A percentile compares a stretch with the other conserved stretches of the same genome.
phyloP scores from a whole-genome alignment of 2,888 invertebrate genomes.

The Teleiodes luculella region DNA sequence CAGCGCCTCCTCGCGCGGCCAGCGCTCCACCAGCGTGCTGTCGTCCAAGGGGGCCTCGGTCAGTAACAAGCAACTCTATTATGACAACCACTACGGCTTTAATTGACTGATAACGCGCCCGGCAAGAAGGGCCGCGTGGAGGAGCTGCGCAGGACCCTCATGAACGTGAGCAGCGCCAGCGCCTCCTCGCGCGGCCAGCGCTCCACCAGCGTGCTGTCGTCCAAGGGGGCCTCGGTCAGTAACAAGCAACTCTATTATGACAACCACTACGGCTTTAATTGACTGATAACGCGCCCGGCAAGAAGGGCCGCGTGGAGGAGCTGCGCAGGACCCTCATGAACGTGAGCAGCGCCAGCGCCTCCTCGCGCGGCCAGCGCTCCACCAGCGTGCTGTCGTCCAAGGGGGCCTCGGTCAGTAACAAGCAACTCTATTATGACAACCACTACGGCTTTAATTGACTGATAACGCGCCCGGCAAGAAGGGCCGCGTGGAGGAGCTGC shows the following conservation, averaged over 20 bases:
- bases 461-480: too few relatives aligned
- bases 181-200: slow-evolving; percentile 64
- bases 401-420: neutral
- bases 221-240: slow-evolving; percentile 52
- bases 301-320: too few relatives aligned
- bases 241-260: too few relatives aligned
- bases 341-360: neutral
- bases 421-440: too few relatives aligned
- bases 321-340: neutral
- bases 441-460: too few relatives aligned
- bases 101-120: too few relatives aligned
- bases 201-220: slow-evolving; percentile 56
- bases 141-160: slow-evolving; percentile 58
- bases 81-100: too few relatives aligned
- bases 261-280: too few relatives aligned
- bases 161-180: slow-evolving; percentile 66
- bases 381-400: neutral
- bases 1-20: slow-evolving; percentile 63
- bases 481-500: too few relatives aligned
- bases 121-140: slow-evolving; percentile 52
- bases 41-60: slow-evolving; percentile 58
- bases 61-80: slow-evolving; percentile 16
- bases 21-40: slow-evolving; percentile 56
- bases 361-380: neutral
- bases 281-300: too few relatives aligned